Base-by-base conservation (phyloP, 2,113 vertebrate genomes). In the Grammomys surdaster region DNA sequence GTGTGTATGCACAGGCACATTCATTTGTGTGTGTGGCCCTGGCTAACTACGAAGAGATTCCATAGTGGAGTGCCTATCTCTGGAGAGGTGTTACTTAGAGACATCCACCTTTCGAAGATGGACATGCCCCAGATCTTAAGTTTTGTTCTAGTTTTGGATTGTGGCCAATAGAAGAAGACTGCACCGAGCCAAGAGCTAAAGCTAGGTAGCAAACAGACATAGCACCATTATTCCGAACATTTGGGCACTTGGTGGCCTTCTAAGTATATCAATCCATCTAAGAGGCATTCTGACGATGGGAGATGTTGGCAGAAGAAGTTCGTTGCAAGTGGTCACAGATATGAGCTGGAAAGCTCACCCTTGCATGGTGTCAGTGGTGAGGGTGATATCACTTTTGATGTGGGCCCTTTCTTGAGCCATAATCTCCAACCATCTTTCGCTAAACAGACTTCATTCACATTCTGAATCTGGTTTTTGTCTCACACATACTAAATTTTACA, bases 381-480 rank as follows among this genome's bases (percentile, higher is more conserved):
- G 92, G 63, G 77, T 92, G 86, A 95, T 54, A 40, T 54, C 93
- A 92, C 89, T 97, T 96, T 95, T 95, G 89, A 96, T 96, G 33
- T 85, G 69, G 89, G 96, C 73, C 46, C 65, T 60, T 96, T 89
- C 92, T 91, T 96, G 90, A 95, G 89, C 95, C 78, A 54, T 91
- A 95, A 88, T 70, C 82, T 93, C 86, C 87, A 92, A 93, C 51
- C 93, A 88, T 95, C 93, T 95, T 96, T 96, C 1, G 1, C 91
- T 97, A 98, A 98, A 96, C 97, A 98, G 98, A 96, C 98, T 98
- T 98, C 98, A 98, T 98, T 98, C 98, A 98, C 98, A 98, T 98
- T 99, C 98, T 80, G 97, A 98, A 98, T 98, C 98, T 98, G 98
- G 98, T 98, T 98, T 98, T 98, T 98, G 98, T 99, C 98, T 99